A percentile compares a stretch with the other conserved stretches of the same genome.
Conservation (phyloP, 2,888 invertebrate species). For the Herminia tarsipennalis region DNA sequence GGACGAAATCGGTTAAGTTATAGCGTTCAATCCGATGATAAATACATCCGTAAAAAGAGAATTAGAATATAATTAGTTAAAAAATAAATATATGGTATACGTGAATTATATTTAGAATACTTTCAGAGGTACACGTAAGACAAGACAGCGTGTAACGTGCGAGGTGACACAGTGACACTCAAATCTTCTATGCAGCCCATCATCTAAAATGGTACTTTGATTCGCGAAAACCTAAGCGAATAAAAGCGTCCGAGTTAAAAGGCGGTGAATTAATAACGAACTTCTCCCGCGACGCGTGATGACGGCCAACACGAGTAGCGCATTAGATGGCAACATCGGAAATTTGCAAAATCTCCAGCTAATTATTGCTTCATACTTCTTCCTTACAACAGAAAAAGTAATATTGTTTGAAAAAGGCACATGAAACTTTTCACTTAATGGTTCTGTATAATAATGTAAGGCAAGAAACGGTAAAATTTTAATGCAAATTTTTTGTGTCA, state of each 20-base stretch:
- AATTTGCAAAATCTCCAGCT: slow-evolving; percentile 66
- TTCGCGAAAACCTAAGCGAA: slow-evolving; percentile 59
- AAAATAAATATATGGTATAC: no score
- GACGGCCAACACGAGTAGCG: slow-evolving; percentile 84
- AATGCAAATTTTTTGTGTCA: slow-evolving; percentile 13
- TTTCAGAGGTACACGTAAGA: no score
- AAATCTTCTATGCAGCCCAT: slow-evolving; percentile 11
- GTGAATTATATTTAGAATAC: no score
- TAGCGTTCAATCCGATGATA: no score
- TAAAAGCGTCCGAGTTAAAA: slow-evolving; percentile 73
- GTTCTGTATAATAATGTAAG: slow-evolving; percentile 14
- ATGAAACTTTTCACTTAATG: slow-evolving; percentile 52
- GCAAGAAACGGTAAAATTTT: slow-evolving; percentile 11
- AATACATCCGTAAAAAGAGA: no score
- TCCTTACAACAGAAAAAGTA: slow-evolving; percentile 34
- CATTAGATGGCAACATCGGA: slow-evolving; percentile 77
- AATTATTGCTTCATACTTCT: slow-evolving; percentile 62
- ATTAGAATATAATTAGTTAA: no score
- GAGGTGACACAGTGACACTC: not conserved
- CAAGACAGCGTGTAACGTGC: not conserved
- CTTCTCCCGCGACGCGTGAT: slow-evolving; percentile 83
- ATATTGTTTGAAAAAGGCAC: slow-evolving; percentile 42
- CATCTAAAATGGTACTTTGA: slow-evolving; percentile 46
- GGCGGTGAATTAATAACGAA: slow-evolving; percentile 83
- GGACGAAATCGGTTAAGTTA: slow-evolving; percentile 1